Percentiles rank a stretch among this genome's conserved stretches.
These are phyloP conservation scores for Alethe diademata DNA, from an alignment of 2,113 vertebrate genomes.

Conservation along the genomic window DNA sequence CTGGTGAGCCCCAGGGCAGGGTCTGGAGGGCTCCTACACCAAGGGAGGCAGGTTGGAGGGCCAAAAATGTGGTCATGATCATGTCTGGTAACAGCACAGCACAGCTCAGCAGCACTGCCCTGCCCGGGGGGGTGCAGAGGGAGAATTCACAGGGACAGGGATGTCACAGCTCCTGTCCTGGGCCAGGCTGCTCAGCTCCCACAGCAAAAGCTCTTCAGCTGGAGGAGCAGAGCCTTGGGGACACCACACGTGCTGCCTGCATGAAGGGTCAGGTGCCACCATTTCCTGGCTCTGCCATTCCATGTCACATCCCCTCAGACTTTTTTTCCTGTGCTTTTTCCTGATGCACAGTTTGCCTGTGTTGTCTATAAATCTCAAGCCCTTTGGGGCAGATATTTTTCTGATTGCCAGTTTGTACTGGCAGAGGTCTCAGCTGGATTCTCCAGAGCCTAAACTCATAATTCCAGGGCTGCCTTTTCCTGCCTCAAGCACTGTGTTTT, in stretches of 20 bases:
- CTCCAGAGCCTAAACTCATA: not conserved
- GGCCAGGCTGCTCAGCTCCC: rapidly evolving
- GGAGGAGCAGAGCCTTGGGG: not conserved
- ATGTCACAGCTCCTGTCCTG: rapidly evolving
- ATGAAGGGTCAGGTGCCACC: rapidly evolving
- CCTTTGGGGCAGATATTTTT: not conserved
- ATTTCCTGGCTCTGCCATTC: not conserved
- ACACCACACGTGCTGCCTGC: rapidly evolving
- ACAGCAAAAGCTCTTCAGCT: rapidly evolving
- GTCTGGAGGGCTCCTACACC: not conserved
- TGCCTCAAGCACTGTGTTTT: not conserved
- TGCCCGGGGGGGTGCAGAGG: rapidly evolving
- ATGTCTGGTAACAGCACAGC: rapidly evolving
- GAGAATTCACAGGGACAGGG: not conserved
- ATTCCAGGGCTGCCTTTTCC: not conserved
- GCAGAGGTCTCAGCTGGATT: not conserved
- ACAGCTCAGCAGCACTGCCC: rapidly evolving
- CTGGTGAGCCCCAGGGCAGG: not conserved
- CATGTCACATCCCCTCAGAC: rapidly evolving
- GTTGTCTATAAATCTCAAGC: not conserved
- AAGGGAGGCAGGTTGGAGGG: rapidly evolving
- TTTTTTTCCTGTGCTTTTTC: not conserved
- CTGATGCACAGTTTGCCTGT: not conserved
- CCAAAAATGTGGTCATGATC: rapidly evolving
- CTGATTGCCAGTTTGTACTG: not conserved